These are phyloP conservation scores for Dasysyrphus tricinctus DNA, from an alignment of 2,888 invertebrate genomes.

Conservation along the genomic window DNA sequence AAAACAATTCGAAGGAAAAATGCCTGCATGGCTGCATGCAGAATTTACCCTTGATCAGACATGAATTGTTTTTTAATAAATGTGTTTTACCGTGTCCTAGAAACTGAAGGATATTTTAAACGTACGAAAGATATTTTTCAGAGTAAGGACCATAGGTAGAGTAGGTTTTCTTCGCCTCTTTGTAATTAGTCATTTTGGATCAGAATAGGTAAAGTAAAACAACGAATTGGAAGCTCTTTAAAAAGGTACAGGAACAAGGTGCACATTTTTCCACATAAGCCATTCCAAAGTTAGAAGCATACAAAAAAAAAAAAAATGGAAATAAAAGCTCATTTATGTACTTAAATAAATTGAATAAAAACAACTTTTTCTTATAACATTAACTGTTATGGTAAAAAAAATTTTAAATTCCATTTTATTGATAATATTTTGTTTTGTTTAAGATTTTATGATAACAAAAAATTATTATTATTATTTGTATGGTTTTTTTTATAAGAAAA, in stretches of 20 bases:
- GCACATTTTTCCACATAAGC: slow-evolving; percentile 24
- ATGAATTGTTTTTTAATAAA: too few relatives aligned
- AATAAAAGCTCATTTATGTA: background rate
- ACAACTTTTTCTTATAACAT: slow-evolving; percentile 39
- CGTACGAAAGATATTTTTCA: too few relatives aligned
- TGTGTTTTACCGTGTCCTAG: too few relatives aligned
- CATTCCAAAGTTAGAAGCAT: slow-evolving; percentile 47
- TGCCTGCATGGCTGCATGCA: too few relatives aligned
- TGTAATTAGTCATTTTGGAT: too few relatives aligned
- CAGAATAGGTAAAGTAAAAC: background rate
- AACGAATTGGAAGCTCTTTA: background rate
- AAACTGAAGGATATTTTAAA: too few relatives aligned
- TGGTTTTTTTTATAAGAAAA: slow-evolving; percentile 45
- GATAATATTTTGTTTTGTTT: slow-evolving; percentile 40
- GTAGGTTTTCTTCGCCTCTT: too few relatives aligned
- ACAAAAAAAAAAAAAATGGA: background rate
- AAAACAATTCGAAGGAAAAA: too few relatives aligned
- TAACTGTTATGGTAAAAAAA: slow-evolving; percentile 42
- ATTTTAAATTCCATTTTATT: slow-evolving; percentile 59
- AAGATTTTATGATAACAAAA: slow-evolving; percentile 60
- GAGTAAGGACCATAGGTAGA: too few relatives aligned
- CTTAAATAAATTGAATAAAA: slow-evolving; percentile 14
- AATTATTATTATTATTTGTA: slow-evolving; percentile 37
- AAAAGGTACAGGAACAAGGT: background rate
- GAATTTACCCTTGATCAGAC: too few relatives aligned